Base-by-base conservation (phyloP, 2,888 invertebrate species). In the Protodeltote pygarga region DNA sequence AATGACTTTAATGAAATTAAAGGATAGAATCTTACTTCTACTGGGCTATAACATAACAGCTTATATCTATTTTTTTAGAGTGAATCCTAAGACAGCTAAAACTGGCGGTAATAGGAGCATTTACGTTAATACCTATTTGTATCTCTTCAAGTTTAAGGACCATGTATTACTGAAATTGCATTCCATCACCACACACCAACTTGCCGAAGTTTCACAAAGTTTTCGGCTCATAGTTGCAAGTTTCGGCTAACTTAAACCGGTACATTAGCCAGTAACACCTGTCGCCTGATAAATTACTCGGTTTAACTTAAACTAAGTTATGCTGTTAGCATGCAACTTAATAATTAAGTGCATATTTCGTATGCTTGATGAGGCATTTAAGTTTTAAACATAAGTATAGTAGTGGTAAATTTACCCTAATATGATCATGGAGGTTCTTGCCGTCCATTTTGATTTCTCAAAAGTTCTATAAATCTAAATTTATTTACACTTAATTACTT, bases 251-350 rank as follows among this genome's bases (percentile, higher is more conserved):
- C 46, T 62, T 54, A 42, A 21, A 38, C 23, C 52, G 49, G 29
- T 68, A 65, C 55, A 73, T 67, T 75, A 71, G 63, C 70, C 54
- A 29, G 54, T 29, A 63, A 67, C 75, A 75, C 74, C 73, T 75
- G 75, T 66, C 70, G 46, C 52, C 48, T 65, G 65, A 73, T 73
- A 64, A 66, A 75, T 75, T 73, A 65, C 55, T 54, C 58, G 53
- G 59, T 53, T 58, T 59, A 61, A 70, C 70, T 71, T 70, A 62
- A 45, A 62, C 58, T 40, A 58, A 62, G 68, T 63, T 65, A 19
- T 32, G 34, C 46, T 64, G 50, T 41, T 65, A 39, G 41, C 47
- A 48, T 54, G 45, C 47, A 40, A 32, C 50, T 58, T 58, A 41
- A 51, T 65, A 64, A n/a, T 47, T 66, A 33, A 52, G 28, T 61